Percentiles rank a stretch among this genome's conserved stretches.
Evolutionary conservation across 1,140 invertebrate genomes (phyloP).

Genomic region (Drosophila burlai): DNA sequence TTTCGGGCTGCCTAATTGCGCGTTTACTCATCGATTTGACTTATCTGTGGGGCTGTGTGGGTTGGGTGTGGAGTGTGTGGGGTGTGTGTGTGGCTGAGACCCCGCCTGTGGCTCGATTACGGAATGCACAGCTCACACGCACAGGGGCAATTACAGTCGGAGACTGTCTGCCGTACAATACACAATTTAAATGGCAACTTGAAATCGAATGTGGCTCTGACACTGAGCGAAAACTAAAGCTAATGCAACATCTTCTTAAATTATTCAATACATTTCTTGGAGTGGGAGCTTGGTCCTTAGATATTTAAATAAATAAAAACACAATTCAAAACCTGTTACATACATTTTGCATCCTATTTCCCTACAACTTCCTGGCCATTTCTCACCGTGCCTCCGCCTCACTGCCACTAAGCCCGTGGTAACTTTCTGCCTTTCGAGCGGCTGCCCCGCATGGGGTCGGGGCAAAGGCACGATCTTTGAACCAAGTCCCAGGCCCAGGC

Average conservation of each 20-base stretch:
- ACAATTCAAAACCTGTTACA: neutral
- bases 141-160: neutral
- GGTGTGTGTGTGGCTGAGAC: neutral
- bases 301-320: neutral
- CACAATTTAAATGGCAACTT: conserved; percentile 54
- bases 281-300: too few relatives aligned
- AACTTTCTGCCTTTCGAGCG: conserved; percentile 12
- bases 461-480: conserved; percentile 1
- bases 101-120: conserved; percentile 35
- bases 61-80: neutral
- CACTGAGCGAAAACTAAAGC: conserved; percentile 3
- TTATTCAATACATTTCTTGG: neutral
- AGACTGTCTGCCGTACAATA: conserved; percentile 16
- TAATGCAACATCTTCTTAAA: too few relatives aligned
- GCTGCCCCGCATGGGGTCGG: conserved; percentile 1
- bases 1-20: conserved; percentile 45
- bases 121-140: conserved; percentile 21
- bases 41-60: neutral
- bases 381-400: neutral
- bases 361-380: neutral
- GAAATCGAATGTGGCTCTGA: conserved; percentile 39
- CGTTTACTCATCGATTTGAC: conserved; percentile 48
- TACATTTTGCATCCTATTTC: neutral
- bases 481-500: neutral
- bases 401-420: neutral